phyloP scores from a whole-genome alignment of 2,888 invertebrate species.

The Synergus itoensis region DNA sequence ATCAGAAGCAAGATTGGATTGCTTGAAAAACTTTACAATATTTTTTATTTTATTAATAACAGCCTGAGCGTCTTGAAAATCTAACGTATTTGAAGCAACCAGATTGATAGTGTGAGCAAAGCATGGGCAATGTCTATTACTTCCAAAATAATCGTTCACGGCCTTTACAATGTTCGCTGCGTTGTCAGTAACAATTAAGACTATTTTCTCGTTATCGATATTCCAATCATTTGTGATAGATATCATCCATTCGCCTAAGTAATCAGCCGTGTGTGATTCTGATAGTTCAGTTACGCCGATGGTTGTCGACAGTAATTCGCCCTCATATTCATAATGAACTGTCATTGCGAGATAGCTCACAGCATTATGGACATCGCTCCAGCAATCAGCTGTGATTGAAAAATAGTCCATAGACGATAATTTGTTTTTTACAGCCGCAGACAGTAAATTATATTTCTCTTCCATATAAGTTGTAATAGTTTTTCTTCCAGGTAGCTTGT shows the following conservation, averaged over 20 bases:
- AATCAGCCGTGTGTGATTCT: conserved; percentile 49
- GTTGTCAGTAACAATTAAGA: conserved; percentile 53
- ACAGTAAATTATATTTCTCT: conserved; percentile 47
- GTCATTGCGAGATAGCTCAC: neutral
- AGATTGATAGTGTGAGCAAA: conserved; percentile 53
- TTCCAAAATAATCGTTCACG: too few species aligned
- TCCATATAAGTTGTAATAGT: conserved; percentile 43
- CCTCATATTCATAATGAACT: conserved; percentile 35
- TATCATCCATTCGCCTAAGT: conserved; percentile 45
- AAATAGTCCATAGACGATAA: conserved; percentile 43
- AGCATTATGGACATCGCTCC: conserved; percentile 48
- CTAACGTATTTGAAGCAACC: neutral
- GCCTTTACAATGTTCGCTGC: conserved; percentile 27
- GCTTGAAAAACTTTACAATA: neutral
- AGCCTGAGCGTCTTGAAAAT: neutral
- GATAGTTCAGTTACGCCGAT: conserved; percentile 48
- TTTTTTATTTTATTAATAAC: neutral
- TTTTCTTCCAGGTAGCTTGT: conserved; percentile 45
- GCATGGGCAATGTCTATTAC: conserved; percentile 45
- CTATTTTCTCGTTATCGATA: conserved; percentile 46
- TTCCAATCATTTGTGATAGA: conserved; percentile 41
- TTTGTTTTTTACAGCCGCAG: conserved; percentile 38
- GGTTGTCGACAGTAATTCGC: neutral
- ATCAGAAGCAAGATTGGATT: neutral
- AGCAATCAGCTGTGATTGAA: conserved; percentile 44